Evolutionary conservation across 2,797 vertebrate genomes (phyloP), one percentile per base, ranked within the genome.

Genomic region (Cirrhinus molitorella): DNA sequence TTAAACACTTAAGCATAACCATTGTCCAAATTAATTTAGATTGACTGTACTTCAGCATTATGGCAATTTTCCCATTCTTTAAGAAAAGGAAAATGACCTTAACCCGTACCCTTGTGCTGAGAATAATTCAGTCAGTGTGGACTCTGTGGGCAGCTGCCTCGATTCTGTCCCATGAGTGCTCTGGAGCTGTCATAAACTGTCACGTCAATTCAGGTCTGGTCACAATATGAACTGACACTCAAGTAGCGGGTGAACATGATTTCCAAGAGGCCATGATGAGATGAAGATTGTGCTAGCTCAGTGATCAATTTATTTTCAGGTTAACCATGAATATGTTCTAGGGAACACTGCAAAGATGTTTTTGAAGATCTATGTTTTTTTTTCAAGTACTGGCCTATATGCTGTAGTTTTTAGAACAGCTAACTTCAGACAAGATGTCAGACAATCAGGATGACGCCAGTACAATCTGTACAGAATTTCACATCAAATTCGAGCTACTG

Each of bases 171-270:
- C 88, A 86, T 87, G 88, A 92, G 90, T 90, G 86, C 90, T 89
- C 89, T 55, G 73, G 87, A 65, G 89, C 89, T 93, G 92, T 95
- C 94, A 91, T 79, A 85, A 83, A 79, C 66, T 81, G 90, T 93
- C 86, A 89, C 47, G 80, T 94, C 92, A 92, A 84, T 71, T 89
- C 85, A 83, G 77, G 53, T 85, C n/a, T 12, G 11, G 80, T 84
- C 70, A 55, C 73, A 76, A 82, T 82, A 49, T 79, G 85, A 91
- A 87, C 63, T 86, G 88, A 90, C 89, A 87, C 82, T 55, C 73
- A 83, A 85, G 67, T 43, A 83, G 78, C 47, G 85, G 21, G 40
- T 66, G 67, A 83, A 45, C 67, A 79, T 71, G 63, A 59, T 73
- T 81, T 84, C 77, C 37, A 72, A 85, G 43, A 79, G 21, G 76